phyloP scores from a whole-genome alignment of 2,113 vertebrate genomes.

The Coturnix japonica region DNA sequence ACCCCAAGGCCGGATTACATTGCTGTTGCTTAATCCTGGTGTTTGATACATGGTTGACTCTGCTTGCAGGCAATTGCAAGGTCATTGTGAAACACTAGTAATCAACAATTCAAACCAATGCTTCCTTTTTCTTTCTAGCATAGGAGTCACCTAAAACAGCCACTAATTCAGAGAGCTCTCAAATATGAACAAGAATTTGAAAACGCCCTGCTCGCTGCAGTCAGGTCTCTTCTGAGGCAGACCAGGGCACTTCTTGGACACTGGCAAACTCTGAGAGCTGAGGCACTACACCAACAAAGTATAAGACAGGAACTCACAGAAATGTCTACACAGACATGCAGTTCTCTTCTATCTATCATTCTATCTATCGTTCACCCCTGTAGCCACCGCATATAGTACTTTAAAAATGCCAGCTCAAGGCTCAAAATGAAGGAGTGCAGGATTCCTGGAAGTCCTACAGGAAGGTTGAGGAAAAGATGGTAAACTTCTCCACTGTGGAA shows the following conservation, averaged over 20 bases:
- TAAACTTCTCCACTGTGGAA: background rate
- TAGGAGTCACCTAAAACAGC: background rate
- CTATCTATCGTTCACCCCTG: too few relatives aligned
- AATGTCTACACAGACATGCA: accelerated
- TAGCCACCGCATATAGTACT: background rate
- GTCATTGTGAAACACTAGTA: background rate
- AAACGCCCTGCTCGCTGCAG: background rate
- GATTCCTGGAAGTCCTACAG: background rate
- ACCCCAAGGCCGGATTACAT: background rate
- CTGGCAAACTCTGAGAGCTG: background rate
- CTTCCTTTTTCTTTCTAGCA: slow-evolving; percentile 28
- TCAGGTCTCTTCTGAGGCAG: background rate
- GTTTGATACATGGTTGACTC: background rate
- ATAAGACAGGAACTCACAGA: background rate
- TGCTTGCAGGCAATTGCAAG: background rate
- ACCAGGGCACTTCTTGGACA: background rate
- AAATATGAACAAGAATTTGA: background rate
- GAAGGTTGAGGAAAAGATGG: background rate
- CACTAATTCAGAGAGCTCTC: background rate
- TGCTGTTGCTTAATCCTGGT: background rate
- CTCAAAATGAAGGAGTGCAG: background rate
- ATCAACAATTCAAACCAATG: background rate
- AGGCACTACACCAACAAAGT: background rate
- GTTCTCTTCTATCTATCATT: background rate
- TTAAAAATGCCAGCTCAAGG: background rate